Percentiles rank a stretch among this genome's conserved stretches.
Conservation (phyloP, 2,797 vertebrate genomes). For the Malurus leucopterus region DNA sequence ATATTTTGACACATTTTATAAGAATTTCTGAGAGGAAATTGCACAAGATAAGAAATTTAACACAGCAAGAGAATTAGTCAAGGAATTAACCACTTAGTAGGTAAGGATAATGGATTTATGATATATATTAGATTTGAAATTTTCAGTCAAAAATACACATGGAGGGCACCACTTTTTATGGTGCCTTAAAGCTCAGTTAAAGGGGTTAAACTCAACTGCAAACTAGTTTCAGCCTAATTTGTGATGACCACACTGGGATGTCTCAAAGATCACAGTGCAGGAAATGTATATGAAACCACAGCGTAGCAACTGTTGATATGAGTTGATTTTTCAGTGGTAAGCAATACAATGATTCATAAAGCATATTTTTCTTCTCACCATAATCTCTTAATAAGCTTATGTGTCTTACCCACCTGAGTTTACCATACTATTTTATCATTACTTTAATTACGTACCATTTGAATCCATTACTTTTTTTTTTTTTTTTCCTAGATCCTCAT, state of each 20-base stretch:
- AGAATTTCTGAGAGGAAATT: not conserved
- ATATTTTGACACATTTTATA: not conserved
- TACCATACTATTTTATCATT: not conserved
- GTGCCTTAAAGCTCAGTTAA: not conserved
- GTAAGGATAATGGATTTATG: not conserved
- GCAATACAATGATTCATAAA: slow-evolving; percentile 37
- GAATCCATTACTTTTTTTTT: not conserved
- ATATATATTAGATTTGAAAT: not conserved
- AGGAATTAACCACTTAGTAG: not conserved
- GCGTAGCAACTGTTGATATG: not conserved
- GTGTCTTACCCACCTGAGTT: not conserved
- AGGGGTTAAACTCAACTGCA: not conserved
- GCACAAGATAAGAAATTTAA: not conserved
- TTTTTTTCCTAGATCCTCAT: not conserved
- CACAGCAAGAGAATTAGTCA: not conserved
- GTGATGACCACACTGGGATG: not conserved
- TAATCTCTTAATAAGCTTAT: not conserved
- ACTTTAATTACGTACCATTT: not conserved
- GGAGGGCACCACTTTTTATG: not conserved
- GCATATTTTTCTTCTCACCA: not conserved
- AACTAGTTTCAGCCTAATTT: not conserved
- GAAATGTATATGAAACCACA: not conserved
- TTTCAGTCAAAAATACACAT: not conserved
- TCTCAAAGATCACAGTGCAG: not conserved
- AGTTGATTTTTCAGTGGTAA: not conserved